Base-by-base conservation (phyloP, 2,888 invertebrate genomes). In the Gastracanthus pulcherrimus region DNA sequence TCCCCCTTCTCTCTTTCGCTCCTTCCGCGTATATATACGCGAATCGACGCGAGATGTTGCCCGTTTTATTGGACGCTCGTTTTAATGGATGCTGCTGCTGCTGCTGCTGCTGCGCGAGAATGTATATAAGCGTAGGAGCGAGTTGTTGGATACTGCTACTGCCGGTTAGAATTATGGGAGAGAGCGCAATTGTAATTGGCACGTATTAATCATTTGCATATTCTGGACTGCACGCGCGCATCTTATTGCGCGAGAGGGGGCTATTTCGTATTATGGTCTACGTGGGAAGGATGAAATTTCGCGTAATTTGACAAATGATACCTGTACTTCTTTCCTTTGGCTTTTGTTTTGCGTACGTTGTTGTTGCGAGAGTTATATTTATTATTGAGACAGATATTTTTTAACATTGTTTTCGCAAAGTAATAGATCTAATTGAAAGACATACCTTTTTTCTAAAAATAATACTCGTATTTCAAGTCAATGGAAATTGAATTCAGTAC, bases 11-110 rank as follows among this genome's bases (percentile, higher is more conserved):
- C 70, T 64, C 64, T 31, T 67, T 13, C 58, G 62, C 29, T 11
- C 48, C 34, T 45, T 29, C 41, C 58, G 11, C 41, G 26, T 34
- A 19, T 74, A 19, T 34, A 38, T 66, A 48, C 58, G 41, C 41
- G 62, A 62, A 74, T 74, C 74, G 45, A 62, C 74, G 62, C 19
- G 36, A 38, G 23, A 41, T 26, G 29, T 51, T 69, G 38, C n/a
- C 34, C 71, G 58, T 70, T 69, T 76, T 76, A 64, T 79, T 80
- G 70, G 83, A 45, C 78, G 76, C 78, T 76, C 76, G 2, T 66
- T 55, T 75, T 75, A 75, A 75, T 66, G 36, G 64, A 51, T 34
- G 19, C 72, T 16, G 11, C 36, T 48, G 26, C 74, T 31, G 48
- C 11, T 9, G 55, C 23, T 55, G 6, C 55, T 9, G 11, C 26